Conservation (phyloP, 2,113 vertebrate genomes). For the Oreochromis tanganicae region DNA sequence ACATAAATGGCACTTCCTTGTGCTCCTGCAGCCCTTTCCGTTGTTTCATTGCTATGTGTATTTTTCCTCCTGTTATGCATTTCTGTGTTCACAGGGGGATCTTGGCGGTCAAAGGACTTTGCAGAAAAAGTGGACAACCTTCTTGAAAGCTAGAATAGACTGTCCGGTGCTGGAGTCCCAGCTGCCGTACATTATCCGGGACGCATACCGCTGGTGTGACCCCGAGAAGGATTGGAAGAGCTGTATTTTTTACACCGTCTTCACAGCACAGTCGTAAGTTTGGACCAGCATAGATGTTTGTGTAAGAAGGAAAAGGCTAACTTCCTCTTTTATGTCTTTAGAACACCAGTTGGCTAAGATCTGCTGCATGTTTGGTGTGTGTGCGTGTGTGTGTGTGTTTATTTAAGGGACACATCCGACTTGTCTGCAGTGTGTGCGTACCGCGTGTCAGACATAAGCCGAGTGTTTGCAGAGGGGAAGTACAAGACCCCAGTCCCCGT, state of each 20-base stretch:
- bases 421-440: slow-evolving; percentile 72
- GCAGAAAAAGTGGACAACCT: slow-evolving; percentile 77
- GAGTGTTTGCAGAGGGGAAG: slow-evolving; percentile 72
- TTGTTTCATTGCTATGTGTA: not conserved
- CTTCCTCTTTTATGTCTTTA: not conserved
- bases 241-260: slow-evolving; percentile 74
- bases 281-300: not conserved
- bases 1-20: not conserved
- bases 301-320: not conserved
- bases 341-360: not conserved
- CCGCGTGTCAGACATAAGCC: slow-evolving; percentile 52
- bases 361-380: not conserved
- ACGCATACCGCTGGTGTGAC: slow-evolving; percentile 72
- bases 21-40: not conserved
- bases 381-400: slow-evolving; percentile 11
- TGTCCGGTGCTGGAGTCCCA: slow-evolving; percentile 67
- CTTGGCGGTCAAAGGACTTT: slow-evolving; percentile 69
- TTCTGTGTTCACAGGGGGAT: slow-evolving; percentile 64
- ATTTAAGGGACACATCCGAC: slow-evolving; percentile 63
- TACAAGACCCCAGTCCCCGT: slow-evolving; percentile 64
- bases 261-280: slow-evolving; percentile 74
- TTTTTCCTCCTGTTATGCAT: not conserved
- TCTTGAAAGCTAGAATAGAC: slow-evolving; percentile 75
- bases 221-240: slow-evolving; percentile 46
- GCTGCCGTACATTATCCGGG: slow-evolving; percentile 73